phyloP scores from a whole-genome alignment of 2,797 vertebrate species.

The Sebastes aleutianus region DNA sequence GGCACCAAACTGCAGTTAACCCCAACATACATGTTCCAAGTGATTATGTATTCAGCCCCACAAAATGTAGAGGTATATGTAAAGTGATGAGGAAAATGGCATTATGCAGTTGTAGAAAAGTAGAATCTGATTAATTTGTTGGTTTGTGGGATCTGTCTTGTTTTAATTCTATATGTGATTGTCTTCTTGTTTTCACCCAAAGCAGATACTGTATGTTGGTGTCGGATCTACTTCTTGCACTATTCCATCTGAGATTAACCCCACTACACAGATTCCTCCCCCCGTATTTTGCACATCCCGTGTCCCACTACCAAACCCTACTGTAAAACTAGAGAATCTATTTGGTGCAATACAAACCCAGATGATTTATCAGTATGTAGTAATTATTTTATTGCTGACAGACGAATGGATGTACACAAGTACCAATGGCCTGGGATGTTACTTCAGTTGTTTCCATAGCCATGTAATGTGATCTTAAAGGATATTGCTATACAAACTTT shows the following conservation, averaged over 20 bases:
- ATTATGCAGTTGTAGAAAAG: constrained; percentile 42
- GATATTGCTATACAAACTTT: constrained; percentile 21
- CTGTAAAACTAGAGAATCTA: constrained; percentile 70
- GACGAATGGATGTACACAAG: constrained; percentile 75
- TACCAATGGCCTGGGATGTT: constrained; percentile 62
- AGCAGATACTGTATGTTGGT: constrained; percentile 60
- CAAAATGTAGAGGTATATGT: constrained; percentile 1
- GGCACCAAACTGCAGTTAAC: neutral
- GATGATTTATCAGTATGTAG: constrained; percentile 71
- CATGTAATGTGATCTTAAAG: constrained; percentile 59
- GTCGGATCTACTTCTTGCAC: constrained; percentile 72
- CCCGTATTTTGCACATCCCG: constrained; percentile 75
- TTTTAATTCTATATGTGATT: constrained; percentile 33
- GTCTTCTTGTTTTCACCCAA: constrained; percentile 52
- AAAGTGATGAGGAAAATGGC: constrained; percentile 30
- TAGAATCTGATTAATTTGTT: constrained; percentile 40
- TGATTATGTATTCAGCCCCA: neutral
- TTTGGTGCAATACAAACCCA: constrained; percentile 80
- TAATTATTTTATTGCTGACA: constrained; percentile 76
- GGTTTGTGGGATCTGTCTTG: constrained; percentile 42
- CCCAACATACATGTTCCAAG: neutral
- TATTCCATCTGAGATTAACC: constrained; percentile 73
- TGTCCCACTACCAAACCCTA: constrained; percentile 60
- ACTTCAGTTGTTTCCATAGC: constrained; percentile 48
- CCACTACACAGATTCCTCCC: constrained; percentile 56